Conservation (phyloP, 2,888 invertebrate genomes). For the Drosophila tripunctata region DNA sequence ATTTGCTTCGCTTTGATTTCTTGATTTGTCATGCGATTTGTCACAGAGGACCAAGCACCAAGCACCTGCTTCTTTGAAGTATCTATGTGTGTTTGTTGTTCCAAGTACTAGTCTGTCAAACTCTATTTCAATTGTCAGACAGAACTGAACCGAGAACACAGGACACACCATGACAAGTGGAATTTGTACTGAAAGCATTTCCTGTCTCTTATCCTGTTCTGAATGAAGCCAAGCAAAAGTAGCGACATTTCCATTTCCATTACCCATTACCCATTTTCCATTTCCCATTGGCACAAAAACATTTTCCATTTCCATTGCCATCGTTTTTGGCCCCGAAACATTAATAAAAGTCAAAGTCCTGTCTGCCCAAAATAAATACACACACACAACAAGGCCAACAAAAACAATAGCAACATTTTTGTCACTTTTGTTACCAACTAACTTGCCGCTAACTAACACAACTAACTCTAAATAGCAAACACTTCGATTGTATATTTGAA, state of each 20-base stretch:
- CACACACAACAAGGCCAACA: neutral
- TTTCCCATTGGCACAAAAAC: too few relatives aligned
- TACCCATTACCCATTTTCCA: neutral
- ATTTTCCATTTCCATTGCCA: conserved; percentile 1
- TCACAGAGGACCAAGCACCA: conserved; percentile 40
- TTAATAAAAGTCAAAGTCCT: conserved; percentile 63
- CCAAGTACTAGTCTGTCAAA: conserved; percentile 28
- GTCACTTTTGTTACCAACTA: neutral
- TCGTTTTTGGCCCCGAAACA: conserved; percentile 37
- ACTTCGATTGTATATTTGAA: too few relatives aligned
- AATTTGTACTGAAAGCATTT: conserved; percentile 71
- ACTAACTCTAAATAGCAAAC: too few relatives aligned
- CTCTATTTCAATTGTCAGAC: conserved; percentile 39
- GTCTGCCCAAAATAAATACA: neutral
- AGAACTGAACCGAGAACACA: conserved; percentile 14
- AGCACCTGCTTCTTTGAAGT: neutral
- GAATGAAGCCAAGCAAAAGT: conserved; percentile 16
- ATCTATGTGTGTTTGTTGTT: neutral
- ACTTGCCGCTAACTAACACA: too few relatives aligned
- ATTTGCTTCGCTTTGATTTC: conserved; percentile 14
- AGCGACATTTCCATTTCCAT: conserved; percentile 4
- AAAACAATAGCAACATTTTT: neutral
- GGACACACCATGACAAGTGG: conserved; percentile 67
- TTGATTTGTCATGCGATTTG: conserved; percentile 43
- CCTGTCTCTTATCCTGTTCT: conserved; percentile 51